phyloP scores from a whole-genome alignment of 2,888 invertebrate genomes.

The Polyommatus iphigenia region DNA sequence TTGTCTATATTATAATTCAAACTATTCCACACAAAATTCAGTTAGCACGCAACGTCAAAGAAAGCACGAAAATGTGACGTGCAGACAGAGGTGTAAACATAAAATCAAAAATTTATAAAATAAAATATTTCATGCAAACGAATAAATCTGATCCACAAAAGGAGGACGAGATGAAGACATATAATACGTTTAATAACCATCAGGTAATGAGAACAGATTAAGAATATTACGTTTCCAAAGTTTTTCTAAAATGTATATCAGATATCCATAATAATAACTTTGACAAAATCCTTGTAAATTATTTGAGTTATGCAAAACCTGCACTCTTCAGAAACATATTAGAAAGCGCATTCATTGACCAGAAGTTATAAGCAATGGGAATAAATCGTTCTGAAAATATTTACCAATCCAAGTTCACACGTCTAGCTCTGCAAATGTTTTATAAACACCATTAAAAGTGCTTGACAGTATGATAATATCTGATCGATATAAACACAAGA shows the following conservation, averaged over 20 bases:
- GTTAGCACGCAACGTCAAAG: constrained; percentile 3
- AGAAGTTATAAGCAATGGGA: background rate
- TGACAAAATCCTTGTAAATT: background rate
- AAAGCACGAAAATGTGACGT: constrained; percentile 6
- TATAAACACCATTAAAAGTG: constrained; percentile 67
- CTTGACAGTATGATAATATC: constrained; percentile 59
- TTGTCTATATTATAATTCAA: constrained; percentile 7
- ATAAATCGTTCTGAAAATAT: background rate
- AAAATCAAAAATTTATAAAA: background rate
- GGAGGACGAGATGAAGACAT: background rate
- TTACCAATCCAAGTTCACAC: background rate
- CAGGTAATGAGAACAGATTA: constrained; percentile 9
- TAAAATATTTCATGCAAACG: background rate
- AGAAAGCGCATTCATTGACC: background rate
- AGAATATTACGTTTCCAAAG: background rate
- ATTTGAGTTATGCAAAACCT: background rate
- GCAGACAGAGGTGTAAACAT: background rate
- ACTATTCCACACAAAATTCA: background rate
- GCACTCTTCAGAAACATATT: background rate
- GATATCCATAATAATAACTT: background rate
- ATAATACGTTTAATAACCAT: constrained; percentile 9
- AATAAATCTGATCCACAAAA: background rate
- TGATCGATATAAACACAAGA: constrained; percentile 51
- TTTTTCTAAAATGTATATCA: background rate
- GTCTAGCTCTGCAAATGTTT: constrained; percentile 48